Base-by-base conservation (phyloP, 2,888 invertebrate genomes). In the Eutolmus rufibarbis region DNA sequence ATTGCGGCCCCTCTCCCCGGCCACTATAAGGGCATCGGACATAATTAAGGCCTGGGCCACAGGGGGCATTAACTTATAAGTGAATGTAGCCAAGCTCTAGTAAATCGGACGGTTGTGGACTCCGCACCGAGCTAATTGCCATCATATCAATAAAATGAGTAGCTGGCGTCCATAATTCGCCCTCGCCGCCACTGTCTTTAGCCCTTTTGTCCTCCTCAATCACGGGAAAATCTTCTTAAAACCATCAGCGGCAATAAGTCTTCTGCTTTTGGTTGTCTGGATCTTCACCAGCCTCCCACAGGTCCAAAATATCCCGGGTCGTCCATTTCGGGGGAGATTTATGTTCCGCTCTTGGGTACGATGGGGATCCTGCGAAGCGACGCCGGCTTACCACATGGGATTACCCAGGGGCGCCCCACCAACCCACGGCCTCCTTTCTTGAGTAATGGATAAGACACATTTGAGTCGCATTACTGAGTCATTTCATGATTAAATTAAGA, bases 401-500 rank as follows among this genome's bases (percentile, higher is more conserved):
- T 82, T 82, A 82, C 34, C 34, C 5, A 7, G 1, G n/a, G 23
- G 9, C 34, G 4, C 66, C 82, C 51, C 82, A 8, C 23, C 12
- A 28, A 23, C 66, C 7, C 8, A 16, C 56, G 5, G 2, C 31
- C 14, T 46, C 43, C 43, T 16, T 46, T 46, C 43, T 16, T 82
- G 82, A 82, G 85, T 85, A 85, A 85, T 85, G 85, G 85, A 85
- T 85, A 85, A 85, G 85, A 85, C 85, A 85, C 85, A 85, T 85
- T 85, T 46, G 74, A 85, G 85, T 85, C 85, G 74, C 85, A 85
- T 85, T 85, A 85, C 85, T 74, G 74, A 85, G 85, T 85, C 81
- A 78, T 87, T 46, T 87, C 87, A 81, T 87, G 87, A 87, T 87
- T 87, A 81, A 87, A 87, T 87, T 78, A 79, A 81, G 57, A 81